Evolutionary conservation across 2,797 vertebrate genomes (phyloP).

Genomic region (Coilia nasus): DNA sequence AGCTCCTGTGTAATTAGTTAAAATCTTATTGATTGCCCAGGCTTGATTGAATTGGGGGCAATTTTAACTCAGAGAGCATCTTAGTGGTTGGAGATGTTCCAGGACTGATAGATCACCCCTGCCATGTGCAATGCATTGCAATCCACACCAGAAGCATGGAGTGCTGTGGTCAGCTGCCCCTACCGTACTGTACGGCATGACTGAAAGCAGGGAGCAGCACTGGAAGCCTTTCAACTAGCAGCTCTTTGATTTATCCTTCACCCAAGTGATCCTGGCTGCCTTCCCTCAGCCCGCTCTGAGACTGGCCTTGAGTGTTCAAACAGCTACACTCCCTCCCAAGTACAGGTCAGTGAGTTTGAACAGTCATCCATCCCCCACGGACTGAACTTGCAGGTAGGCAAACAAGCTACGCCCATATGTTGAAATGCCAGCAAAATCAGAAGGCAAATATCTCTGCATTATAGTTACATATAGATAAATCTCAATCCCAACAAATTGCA

Average conservation of each 20-base stretch:
- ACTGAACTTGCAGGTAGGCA: conserved; percentile 40
- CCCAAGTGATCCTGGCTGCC: conserved; percentile 7
- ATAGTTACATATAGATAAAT: not conserved
- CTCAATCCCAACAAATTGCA: not conserved
- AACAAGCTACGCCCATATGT: conserved; percentile 1
- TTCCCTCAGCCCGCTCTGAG: conserved; percentile 51
- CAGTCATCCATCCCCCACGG: conserved; percentile 59
- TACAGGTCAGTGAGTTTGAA: conserved; percentile 62
- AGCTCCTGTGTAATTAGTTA: conserved; percentile 17
- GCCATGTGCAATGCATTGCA: conserved; percentile 27
- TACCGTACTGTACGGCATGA: conserved; percentile 58
- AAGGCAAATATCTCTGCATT: not conserved
- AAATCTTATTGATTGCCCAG: conserved; percentile 11
- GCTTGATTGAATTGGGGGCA: conserved; percentile 6
- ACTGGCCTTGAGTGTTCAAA: conserved; percentile 48
- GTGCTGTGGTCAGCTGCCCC: conserved; percentile 40
- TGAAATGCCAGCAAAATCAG: not conserved
- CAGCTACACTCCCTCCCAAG: conserved; percentile 47
- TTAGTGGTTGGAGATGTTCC: not conserved
- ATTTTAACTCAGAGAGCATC: not conserved
- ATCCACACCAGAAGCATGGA: conserved; percentile 44
- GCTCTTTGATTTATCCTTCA: conserved; percentile 62
- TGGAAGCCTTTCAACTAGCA: conserved; percentile 55
- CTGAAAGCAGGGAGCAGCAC: conserved; percentile 55
- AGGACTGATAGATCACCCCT: conserved; percentile 20